Evolutionary conservation across 2,888 invertebrate species (phyloP).

Genomic region (Pristionchus fissidentatus): DNA sequence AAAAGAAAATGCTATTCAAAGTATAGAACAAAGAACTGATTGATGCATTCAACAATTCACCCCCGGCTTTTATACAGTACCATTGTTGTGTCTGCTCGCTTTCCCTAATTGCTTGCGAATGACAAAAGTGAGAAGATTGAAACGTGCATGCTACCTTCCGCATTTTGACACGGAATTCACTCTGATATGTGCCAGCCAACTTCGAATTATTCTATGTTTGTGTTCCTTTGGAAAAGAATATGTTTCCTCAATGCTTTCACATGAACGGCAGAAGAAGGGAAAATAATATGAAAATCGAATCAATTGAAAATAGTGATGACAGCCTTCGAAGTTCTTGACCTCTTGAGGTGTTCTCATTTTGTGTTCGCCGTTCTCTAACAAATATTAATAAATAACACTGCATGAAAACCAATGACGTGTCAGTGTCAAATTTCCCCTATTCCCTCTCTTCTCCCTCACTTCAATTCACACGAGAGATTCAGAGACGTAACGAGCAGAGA

Average conservation of each 20-base stretch:
- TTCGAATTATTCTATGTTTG: too few species aligned
- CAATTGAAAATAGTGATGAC: neutral
- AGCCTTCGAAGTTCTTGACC: neutral
- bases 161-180: conserved; percentile 2
- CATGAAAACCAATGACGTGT: too few species aligned
- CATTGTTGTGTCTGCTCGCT: neutral
- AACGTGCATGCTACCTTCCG: neutral
- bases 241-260: too few species aligned
- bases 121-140: conserved; percentile 12
- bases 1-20: neutral
- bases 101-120: neutral
- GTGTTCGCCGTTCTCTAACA: too few species aligned
- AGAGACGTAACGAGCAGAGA: conserved; percentile 1
- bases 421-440: too few species aligned
- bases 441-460: neutral
- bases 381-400: too few species aligned
- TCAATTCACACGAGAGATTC: neutral
- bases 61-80: conserved; percentile 9
- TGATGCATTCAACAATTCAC: conserved; percentile 34
- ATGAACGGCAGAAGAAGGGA: neutral
- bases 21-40: neutral
- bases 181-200: too few species aligned
- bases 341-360: too few species aligned
- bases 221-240: too few species aligned
- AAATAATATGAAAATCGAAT: neutral